These are phyloP conservation scores for Agonopterix heracliana DNA, from an alignment of 2,888 invertebrate species.

Conservation along the genomic window DNA sequence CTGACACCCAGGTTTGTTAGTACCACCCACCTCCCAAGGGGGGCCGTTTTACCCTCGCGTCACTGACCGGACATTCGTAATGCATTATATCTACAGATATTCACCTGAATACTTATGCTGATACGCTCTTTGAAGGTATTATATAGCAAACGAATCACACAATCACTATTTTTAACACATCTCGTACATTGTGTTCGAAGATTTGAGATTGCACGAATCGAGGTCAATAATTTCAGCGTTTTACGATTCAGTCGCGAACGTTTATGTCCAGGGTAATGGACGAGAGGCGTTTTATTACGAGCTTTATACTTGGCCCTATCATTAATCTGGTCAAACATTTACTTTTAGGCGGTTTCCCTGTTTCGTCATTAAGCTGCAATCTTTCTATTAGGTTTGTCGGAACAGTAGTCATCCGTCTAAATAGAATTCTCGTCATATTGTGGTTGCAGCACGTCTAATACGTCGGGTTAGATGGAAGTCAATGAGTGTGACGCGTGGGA, in stretches of 20 bases:
- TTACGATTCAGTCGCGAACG: constrained; percentile 27
- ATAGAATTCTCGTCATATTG: constrained; percentile 42
- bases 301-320: not conserved
- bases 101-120: constrained; percentile 38
- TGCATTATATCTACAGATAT: constrained; percentile 28
- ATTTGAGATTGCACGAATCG: constrained; percentile 35
- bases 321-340: not conserved
- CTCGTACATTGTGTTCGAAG: constrained; percentile 27
- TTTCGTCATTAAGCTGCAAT: constrained; percentile 12
- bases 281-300: constrained; percentile 8
- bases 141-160: constrained; percentile 23
- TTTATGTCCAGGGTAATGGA: constrained; percentile 35
- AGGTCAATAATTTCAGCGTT: constrained; percentile 37
- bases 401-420: constrained; percentile 39
- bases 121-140: not conserved
- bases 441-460: constrained; percentile 44
- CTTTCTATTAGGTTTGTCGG: constrained; percentile 24
- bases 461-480: constrained; percentile 39
- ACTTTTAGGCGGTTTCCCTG: not conserved
- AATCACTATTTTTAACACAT: constrained; percentile 48
- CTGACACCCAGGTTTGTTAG: too few relatives aligned
- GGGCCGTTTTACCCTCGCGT: constrained; percentile 28
- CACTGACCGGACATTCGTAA: constrained; percentile 46
- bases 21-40: constrained; percentile 22
- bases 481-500: constrained; percentile 49